Percentiles rank a stretch among this genome's conserved stretches.
These are phyloP conservation scores for Amiota mariae DNA, from an alignment of 2,888 invertebrate species.

Conservation along the genomic window DNA sequence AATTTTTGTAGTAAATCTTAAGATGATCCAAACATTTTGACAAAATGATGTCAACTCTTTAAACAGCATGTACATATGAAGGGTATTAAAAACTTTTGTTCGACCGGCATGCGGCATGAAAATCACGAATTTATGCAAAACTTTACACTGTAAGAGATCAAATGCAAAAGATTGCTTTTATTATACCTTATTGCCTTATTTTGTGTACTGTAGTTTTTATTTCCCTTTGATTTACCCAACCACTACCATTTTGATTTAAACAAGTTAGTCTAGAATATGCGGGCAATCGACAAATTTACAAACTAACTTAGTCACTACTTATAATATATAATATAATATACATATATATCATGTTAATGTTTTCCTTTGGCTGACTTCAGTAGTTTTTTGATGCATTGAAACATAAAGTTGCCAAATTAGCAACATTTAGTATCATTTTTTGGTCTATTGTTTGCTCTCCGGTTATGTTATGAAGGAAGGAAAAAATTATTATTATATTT, in stretches of 20 bases:
- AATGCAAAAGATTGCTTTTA: slow-evolving; percentile 16
- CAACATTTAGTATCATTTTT: slow-evolving; percentile 35
- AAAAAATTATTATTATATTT: slow-evolving; percentile 39
- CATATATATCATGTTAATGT: no score
- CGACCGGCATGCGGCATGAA: slow-evolving; percentile 37
- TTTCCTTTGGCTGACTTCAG: no score
- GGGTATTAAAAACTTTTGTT: background rate
- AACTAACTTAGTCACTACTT: no score
- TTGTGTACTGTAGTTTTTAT: no score
- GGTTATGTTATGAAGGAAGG: slow-evolving; percentile 14
- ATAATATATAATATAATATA: no score
- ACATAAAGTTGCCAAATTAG: slow-evolving; percentile 41
- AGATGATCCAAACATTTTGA: no score
- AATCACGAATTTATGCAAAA: slow-evolving; percentile 61
- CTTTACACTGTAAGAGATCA: slow-evolving; percentile 44
- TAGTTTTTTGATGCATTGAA: slow-evolving; percentile 20
- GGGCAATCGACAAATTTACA: background rate
- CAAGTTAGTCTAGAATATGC: slow-evolving; percentile 13
- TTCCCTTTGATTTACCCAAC: no score
- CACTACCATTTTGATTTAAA: no score
- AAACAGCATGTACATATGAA: no score
- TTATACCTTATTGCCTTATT: no score
- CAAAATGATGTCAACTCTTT: no score
- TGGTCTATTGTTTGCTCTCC: slow-evolving; percentile 24
- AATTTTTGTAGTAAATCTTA: no score